These are phyloP conservation scores for Bufo gargarizans DNA, from an alignment of 2,113 vertebrate species.

Conservation along the genomic window DNA sequence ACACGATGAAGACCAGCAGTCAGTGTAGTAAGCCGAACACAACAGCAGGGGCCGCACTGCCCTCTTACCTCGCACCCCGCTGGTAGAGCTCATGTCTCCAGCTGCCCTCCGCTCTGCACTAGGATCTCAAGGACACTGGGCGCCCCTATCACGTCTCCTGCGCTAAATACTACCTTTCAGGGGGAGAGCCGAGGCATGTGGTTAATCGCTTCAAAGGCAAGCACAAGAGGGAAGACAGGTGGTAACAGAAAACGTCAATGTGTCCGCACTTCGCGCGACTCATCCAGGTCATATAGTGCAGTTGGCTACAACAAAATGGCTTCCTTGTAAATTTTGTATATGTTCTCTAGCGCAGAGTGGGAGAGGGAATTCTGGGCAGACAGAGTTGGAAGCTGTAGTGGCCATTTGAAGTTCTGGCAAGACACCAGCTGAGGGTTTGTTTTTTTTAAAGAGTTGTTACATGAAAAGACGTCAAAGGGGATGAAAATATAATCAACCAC, in stretches of 20 bases:
- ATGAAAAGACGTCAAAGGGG: too few relatives aligned
- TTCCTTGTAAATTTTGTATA: neutral
- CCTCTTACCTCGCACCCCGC: conserved; percentile 44
- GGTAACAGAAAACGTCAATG: too few relatives aligned
- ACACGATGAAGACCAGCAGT: neutral
- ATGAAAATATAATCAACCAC: too few relatives aligned
- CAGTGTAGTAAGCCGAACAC: neutral
- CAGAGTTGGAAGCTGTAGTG: neutral
- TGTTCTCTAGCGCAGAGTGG: neutral
- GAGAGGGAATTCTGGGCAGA: neutral
- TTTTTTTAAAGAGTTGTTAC: too few relatives aligned
- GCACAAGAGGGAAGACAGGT: neutral
- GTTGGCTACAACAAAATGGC: conserved; percentile 9
- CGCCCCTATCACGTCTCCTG: neutral
- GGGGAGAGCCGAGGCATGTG: neutral
- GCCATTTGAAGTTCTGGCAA: neutral
- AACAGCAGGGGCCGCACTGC: conserved; percentile 5
- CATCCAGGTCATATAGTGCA: neutral
- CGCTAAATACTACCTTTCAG: neutral
- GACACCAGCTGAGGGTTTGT: neutral
- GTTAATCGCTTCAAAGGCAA: neutral
- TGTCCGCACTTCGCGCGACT: neutral
- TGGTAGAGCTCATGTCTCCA: conserved; percentile 28
- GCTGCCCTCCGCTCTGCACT: neutral
- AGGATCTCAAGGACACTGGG: conserved; percentile 30